Conservation (phyloP, 2,888 invertebrate genomes). For the Volucella inflata region DNA sequence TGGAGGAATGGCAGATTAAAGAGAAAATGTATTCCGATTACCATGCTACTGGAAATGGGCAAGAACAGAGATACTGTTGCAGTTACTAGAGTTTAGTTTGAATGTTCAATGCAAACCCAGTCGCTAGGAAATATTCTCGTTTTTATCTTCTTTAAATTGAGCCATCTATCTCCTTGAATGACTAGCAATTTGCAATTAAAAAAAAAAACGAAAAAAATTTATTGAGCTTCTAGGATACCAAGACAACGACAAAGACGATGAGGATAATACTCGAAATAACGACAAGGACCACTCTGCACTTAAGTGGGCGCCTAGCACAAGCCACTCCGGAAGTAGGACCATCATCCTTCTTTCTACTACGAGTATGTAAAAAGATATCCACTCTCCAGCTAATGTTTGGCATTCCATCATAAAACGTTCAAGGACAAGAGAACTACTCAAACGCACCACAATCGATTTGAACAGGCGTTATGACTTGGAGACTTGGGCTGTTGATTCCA, state of each 20-base stretch:
- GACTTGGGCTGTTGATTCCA: not conserved
- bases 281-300: constrained; percentile 12
- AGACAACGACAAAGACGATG: not conserved
- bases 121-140: not conserved
- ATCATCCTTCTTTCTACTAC: constrained; percentile 8
- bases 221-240: constrained; percentile 7
- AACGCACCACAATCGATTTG: too few relatives aligned
- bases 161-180: not conserved
- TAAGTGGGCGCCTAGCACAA: constrained; percentile 48
- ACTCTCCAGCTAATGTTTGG: too few relatives aligned
- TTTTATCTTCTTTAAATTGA: not conserved
- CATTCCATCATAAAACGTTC: too few relatives aligned
- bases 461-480: not conserved
- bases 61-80: not conserved
- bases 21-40: too few relatives aligned
- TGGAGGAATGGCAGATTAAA: not conserved
- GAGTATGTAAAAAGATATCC: not conserved
- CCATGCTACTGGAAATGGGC: too few relatives aligned
- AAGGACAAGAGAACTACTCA: too few relatives aligned
- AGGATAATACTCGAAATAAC: not conserved
- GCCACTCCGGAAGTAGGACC: not conserved
- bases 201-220: constrained; percentile 19
- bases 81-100: not conserved
- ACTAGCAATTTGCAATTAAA: not conserved
- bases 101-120: constrained; percentile 1